Evolutionary conservation across 2,113 vertebrate genomes (phyloP), one percentile per base, ranked within the genome.

Genomic region (Turdus rufiventris): DNA sequence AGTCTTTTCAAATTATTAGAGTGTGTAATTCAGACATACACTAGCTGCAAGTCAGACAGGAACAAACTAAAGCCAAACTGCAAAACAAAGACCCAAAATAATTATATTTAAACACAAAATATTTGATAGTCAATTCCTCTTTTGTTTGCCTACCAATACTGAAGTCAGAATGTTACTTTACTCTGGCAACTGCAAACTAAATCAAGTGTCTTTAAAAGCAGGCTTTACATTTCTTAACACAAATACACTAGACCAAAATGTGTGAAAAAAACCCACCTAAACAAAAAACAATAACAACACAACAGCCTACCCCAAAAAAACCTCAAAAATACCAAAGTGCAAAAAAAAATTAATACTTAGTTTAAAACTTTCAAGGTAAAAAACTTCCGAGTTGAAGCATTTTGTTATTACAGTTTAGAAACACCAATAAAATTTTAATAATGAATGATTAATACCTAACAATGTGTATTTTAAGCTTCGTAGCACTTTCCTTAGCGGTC

Each of bases 231-330:
- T 70, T 33, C 33, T 4, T 34, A 62, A 66, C 34, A 90, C 73
- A 14, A 82, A 76, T 9, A 47, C 25, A 31, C 16, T 42, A 75
- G 25, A 66, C 21, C 11, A 75, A 80, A n/a, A 67, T 18, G 18
- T 31, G 8, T 1, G 36, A 2, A 24, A 38, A 11, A 34, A 19
- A 3, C 4, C 12, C 7, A 1, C 2, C 4, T 34, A 34, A 65
- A 66, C 8, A 43, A 9, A 31, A 71, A 77, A 53, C 2, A 31
- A 25, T 6, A 34, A 12, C 18, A 47, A 12, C 8, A 33, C 18
- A 77, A 40, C n/a, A 42, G 24, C 1, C 9, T 15, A 25, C 8
- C 5, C 26, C 5, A 7, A 50, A 43, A 62, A 45, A 4, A 2
- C 14, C 18, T 8, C 3, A 15, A n/a, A 60, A 61, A 50, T 14